Base-by-base conservation (phyloP, 2,113 vertebrate species). In the Ammospiza nelsoni region DNA sequence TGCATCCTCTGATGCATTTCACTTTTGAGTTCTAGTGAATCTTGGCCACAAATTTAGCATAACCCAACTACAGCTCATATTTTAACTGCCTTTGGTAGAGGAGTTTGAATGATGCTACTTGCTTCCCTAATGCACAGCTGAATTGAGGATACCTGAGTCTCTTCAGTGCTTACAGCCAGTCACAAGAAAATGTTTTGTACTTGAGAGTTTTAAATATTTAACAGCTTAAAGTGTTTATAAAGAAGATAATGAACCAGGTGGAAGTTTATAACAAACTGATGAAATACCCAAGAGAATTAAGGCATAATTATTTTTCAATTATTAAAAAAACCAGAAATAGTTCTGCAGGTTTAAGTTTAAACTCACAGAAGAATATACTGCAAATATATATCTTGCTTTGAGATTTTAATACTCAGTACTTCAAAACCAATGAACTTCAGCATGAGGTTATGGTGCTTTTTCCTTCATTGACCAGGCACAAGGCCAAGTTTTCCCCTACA, bases 321-420 rank as follows among this genome's bases (percentile, higher is more conserved):
- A 54, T 9, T 20, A 78, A 90, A 19, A 5, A 3, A 0, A 2
- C 0, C 35, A 72, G 11, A 90, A 76, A 54, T 31, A 46, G 17
- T 69, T 81, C 43, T 35, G 17, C 1, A 13, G 44, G 35, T 23
- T 85, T 79, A 57, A 62, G 39, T 62, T 57, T 57, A 68, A 94
- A 62, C 21, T 28, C 69, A 43, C 8, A 29, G 48, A 83, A 93
- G 12, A 90, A 76, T 35, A 59, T 23, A 59, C 3, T 63, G 27
- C 11, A 76, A 59, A 80, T 85, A 25, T 35, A 44, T 49, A 81
- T 12, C 44, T 44, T 49, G 21, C 23, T 65, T 55, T 61, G 31
- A 77, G 29, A 31, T 69, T 77, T 90, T 81, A 81, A 66, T 33
- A 73, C 27, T 41, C 43, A 49, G 11, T 49, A 33, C 44, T 84